Conservation (phyloP, 2,888 invertebrate species). For the Amphipoea oculea region DNA sequence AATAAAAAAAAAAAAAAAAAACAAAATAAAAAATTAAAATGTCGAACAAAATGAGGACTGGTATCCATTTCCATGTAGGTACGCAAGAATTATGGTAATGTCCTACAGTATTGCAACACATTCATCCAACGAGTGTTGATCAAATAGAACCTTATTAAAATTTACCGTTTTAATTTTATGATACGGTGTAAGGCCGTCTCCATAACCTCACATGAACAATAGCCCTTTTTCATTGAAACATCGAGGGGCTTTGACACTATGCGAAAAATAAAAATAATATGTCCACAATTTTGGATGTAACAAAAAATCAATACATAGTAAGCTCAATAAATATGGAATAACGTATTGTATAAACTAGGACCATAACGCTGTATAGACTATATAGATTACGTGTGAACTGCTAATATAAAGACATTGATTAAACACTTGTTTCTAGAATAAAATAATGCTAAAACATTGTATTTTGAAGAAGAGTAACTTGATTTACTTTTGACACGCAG, state of each 20-base stretch:
- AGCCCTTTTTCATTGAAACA: conserved; percentile 34
- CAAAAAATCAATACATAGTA: conserved; percentile 56
- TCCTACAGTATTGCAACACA: conserved; percentile 40
- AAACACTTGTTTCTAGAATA: conserved; percentile 27
- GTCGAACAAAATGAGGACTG: conserved; percentile 21
- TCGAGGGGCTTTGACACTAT: background rate
- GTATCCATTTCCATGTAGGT: conserved; percentile 24
- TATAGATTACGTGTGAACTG: conserved; percentile 53
- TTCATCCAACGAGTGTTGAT: conserved; percentile 48
- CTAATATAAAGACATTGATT: conserved; percentile 35
- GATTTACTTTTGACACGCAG: background rate
- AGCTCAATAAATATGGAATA: conserved; percentile 61
- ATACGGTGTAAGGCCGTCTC: conserved; percentile 25
- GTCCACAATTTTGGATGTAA: conserved; percentile 43
- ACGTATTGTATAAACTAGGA: conserved; percentile 69
- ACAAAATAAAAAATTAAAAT: conserved; percentile 8
- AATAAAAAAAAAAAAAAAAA: conserved; percentile 10
- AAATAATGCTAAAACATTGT: background rate
- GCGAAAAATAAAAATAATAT: conserved; percentile 18
- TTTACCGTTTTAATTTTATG: conserved; percentile 62
- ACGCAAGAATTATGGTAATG: conserved; percentile 42
- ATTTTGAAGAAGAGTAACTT: conserved; percentile 4
- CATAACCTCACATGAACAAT: conserved; percentile 22
- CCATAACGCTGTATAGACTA: conserved; percentile 65
- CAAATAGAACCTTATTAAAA: conserved; percentile 57